Evolutionary conservation across 2,888 invertebrate genomes (phyloP).

Genomic region (Beris chalybata): DNA sequence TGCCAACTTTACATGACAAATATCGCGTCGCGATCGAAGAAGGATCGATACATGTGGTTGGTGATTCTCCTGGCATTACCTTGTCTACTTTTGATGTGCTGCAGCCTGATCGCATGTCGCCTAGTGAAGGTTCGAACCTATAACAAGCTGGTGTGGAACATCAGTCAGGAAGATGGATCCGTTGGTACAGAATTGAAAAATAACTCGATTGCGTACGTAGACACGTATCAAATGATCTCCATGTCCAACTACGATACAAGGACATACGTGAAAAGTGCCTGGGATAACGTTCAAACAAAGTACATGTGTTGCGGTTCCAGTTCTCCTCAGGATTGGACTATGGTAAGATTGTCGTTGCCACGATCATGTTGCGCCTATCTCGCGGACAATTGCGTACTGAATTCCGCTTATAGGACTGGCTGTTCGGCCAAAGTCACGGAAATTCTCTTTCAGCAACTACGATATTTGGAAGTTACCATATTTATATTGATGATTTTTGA

Average conservation of each 20-base stretch:
- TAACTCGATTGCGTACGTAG: conserved; percentile 1
- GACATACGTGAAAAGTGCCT: conserved; percentile 8
- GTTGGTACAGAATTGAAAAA: not conserved
- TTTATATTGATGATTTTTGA: conserved; percentile 26
- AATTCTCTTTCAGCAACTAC: conserved; percentile 15
- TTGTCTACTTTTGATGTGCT: conserved; percentile 18
- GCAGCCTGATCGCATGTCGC: conserved; percentile 12
- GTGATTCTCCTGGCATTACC: conserved; percentile 14
- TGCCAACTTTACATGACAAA: conserved; percentile 21
- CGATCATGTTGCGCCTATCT: conserved; percentile 22
- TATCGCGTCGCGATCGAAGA: conserved; percentile 8
- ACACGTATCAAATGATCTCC: conserved; percentile 28
- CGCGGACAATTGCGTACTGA: not conserved
- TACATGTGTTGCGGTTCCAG: conserved; percentile 32
- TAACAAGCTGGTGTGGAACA: conserved; percentile 10
- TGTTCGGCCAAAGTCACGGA: conserved; percentile 8
- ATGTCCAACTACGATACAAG: conserved; percentile 27
- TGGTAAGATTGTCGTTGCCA: conserved; percentile 9
- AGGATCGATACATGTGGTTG: conserved; percentile 14
- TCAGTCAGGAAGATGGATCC: not conserved
- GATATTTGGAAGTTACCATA: conserved; percentile 18
- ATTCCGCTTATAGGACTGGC: conserved; percentile 10
- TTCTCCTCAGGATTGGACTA: conserved; percentile 22
- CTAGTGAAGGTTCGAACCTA: conserved; percentile 22
- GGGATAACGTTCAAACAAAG: conserved; percentile 31